A percentile compares a stretch with the other conserved stretches of the same genome.
These are phyloP conservation scores for Zoanthus sociatus DNA, from an alignment of 92 coral and sea anemone genomes.

Conservation along the genomic window DNA sequence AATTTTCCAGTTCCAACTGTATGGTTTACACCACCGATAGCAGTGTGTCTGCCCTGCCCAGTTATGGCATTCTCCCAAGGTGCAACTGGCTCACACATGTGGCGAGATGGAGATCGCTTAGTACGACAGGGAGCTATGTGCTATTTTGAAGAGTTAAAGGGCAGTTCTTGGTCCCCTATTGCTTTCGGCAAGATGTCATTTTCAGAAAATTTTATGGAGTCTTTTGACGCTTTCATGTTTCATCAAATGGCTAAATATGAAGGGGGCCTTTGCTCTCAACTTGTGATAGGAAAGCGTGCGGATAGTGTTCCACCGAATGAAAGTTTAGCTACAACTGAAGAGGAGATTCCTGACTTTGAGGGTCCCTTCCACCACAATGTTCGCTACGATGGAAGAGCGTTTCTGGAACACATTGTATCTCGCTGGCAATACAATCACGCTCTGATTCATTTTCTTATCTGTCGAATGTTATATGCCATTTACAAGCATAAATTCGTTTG, in stretches of 20 bases:
- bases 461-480: too few relatives aligned
- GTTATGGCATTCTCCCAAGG: slow-evolving; percentile 51
- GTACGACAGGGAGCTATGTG: slow-evolving; percentile 60
- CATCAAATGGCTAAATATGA: slow-evolving; percentile 3
- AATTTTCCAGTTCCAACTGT: slow-evolving; percentile 28
- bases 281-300: slow-evolving; percentile 38
- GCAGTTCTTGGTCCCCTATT: slow-evolving; percentile 43
- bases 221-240: slow-evolving; percentile 17
- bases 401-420: too few relatives aligned
- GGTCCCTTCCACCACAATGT: slow-evolving; percentile 48
- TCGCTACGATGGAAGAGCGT: slow-evolving; percentile 41
- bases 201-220: slow-evolving; percentile 33
- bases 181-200: slow-evolving; percentile 58
- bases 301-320: slow-evolving; percentile 19
- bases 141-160: slow-evolving; percentile 43
- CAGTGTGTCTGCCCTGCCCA: slow-evolving; percentile 50
- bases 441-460: too few relatives aligned
- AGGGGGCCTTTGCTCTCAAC: slow-evolving; percentile 33
- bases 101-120: slow-evolving; percentile 37
- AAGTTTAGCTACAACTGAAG: slow-evolving; percentile 9
- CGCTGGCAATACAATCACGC: too few relatives aligned
- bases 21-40: slow-evolving; percentile 33
- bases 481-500: too few relatives aligned
- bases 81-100: slow-evolving; percentile 10
- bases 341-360: slow-evolving; percentile 45